phyloP scores from a whole-genome alignment of 2,113 vertebrate species.

The Mustela nigripes region DNA sequence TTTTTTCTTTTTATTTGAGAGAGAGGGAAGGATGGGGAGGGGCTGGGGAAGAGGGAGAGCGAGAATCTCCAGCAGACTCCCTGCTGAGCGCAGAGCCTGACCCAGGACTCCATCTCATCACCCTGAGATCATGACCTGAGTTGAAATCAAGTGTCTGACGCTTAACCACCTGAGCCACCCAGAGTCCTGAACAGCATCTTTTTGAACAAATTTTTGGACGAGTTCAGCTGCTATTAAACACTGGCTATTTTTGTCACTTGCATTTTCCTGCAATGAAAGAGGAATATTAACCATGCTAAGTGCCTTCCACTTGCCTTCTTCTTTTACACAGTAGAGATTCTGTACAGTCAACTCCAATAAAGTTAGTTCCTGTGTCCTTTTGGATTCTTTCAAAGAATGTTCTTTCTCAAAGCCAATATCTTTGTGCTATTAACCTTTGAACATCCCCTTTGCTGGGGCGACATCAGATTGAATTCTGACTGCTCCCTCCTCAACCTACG shows the following conservation, averaged over 20 bases:
- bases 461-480: conserved; percentile 52
- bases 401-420: conserved; percentile 72
- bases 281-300: conserved; percentile 13
- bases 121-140: background rate
- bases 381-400: conserved; percentile 70
- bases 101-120: rapidly evolving
- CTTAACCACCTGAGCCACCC: background rate
- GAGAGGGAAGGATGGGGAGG: background rate
- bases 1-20: background rate
- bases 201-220: background rate
- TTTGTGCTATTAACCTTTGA: conserved; percentile 65
- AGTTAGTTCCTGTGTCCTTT: conserved; percentile 15
- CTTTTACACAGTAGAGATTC: conserved; percentile 23
- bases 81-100: background rate
- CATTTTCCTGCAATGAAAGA: background rate
- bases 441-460: background rate
- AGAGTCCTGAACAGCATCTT: background rate
- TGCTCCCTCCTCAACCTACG: background rate
- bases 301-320: background rate
- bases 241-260: background rate
- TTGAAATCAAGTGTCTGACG: background rate
- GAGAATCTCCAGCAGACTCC: background rate
- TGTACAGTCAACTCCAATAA: conserved; percentile 66
- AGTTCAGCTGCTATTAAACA: background rate
- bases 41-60: background rate